Percentiles rank a stretch among this genome's conserved stretches.
Evolutionary conservation across 1,140 invertebrate genomes (phyloP).

Genomic region (Nylanderia fulva): DNA sequence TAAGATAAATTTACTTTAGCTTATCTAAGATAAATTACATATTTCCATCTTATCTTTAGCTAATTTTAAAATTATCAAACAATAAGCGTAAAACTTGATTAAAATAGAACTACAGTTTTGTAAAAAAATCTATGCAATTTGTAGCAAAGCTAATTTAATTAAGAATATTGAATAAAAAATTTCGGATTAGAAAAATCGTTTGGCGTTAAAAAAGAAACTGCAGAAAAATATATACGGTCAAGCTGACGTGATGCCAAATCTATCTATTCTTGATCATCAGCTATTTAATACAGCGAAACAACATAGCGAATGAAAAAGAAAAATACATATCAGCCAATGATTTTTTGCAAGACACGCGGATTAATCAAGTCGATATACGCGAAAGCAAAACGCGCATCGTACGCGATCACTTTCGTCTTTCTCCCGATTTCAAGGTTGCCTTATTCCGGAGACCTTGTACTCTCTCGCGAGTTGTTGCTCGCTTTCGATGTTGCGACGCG

Average conservation of each 20-base stretch:
- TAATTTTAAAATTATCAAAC: too few relatives aligned
- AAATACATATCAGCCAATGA: background rate
- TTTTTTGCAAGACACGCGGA: background rate
- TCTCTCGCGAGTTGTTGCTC: background rate
- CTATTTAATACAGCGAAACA: background rate
- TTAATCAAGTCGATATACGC: conserved; percentile 5
- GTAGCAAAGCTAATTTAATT: too few relatives aligned
- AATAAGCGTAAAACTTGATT: background rate
- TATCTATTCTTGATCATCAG: background rate
- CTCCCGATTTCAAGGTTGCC: conserved; percentile 12
- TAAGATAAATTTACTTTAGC: too few relatives aligned
- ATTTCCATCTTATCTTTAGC: too few relatives aligned
- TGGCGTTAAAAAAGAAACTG: background rate
- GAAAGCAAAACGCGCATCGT: background rate
- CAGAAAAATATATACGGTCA: background rate
- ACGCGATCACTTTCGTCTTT: conserved; percentile 34
- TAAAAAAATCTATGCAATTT: background rate
- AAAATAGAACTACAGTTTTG: background rate
- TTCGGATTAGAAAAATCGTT: conserved; percentile 4
- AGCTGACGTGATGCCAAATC: background rate
- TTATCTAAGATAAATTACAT: too few relatives aligned
- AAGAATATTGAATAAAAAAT: background rate
- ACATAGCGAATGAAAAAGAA: background rate
- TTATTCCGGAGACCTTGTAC: conserved; percentile 30
- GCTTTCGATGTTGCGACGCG: background rate